These are phyloP conservation scores for Oplegnathus fasciatus DNA, from an alignment of 2,113 vertebrate species.

Conservation along the genomic window DNA sequence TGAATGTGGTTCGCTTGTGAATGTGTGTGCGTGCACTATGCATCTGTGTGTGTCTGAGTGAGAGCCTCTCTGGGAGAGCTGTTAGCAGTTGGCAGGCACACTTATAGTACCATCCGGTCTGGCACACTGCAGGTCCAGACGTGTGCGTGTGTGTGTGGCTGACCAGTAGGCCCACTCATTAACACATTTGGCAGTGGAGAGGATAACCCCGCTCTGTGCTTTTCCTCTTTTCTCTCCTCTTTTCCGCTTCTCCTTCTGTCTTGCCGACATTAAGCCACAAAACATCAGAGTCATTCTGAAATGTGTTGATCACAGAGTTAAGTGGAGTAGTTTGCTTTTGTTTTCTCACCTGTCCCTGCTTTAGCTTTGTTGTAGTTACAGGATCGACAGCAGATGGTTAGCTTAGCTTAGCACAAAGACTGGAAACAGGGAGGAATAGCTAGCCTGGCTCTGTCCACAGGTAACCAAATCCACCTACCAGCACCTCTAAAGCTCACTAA, in stretches of 20 bases:
- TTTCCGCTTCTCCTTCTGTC: slow-evolving; percentile 46
- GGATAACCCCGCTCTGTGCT: slow-evolving; percentile 51
- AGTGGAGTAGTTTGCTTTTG: background rate
- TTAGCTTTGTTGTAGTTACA: background rate
- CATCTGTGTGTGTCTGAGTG: slow-evolving; percentile 65
- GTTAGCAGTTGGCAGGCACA: slow-evolving; percentile 81
- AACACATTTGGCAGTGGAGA: slow-evolving; percentile 75
- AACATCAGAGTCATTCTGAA: slow-evolving; percentile 26
- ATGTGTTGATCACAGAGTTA: slow-evolving; percentile 10
- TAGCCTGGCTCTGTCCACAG: background rate
- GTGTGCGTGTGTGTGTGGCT: slow-evolving; percentile 43
- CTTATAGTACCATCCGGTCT: slow-evolving; percentile 77
- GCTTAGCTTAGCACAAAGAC: slow-evolving; percentile 11
- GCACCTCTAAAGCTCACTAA: background rate
- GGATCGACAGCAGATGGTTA: background rate
- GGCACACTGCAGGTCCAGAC: slow-evolving; percentile 75
- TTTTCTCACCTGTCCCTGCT: background rate
- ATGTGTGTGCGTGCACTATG: slow-evolving; percentile 43
- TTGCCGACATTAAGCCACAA: slow-evolving; percentile 20
- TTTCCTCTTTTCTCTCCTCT: slow-evolving; percentile 9
- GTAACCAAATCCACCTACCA: background rate
- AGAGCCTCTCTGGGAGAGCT: slow-evolving; percentile 78
- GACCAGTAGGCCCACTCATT: slow-evolving; percentile 76
- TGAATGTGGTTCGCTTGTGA: slow-evolving; percentile 15
- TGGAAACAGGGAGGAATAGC: background rate